Conservation (phyloP, 1,140 invertebrate species). For the Bombus sibiricus region DNA sequence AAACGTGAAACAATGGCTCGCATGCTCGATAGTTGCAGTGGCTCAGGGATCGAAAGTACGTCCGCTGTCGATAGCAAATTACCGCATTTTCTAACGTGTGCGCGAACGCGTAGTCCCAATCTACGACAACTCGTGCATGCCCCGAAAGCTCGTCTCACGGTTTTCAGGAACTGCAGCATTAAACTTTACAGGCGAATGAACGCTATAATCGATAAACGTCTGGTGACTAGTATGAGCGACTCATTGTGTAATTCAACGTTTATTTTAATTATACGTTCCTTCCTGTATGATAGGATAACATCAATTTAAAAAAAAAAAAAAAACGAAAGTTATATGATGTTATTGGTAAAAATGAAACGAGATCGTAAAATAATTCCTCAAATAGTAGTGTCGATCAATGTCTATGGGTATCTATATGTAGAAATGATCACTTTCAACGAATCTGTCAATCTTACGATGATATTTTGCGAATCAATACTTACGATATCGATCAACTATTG, state of each 20-base stretch:
- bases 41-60: conserved; percentile 45
- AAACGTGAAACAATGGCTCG: conserved; percentile 58
- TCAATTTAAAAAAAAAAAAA: no score
- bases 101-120: conserved; percentile 26
- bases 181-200: neutral
- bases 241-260: neutral
- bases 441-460: neutral
- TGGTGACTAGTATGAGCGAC: no score
- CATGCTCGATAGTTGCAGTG: conserved; percentile 36
- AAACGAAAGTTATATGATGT: neutral
- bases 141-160: neutral
- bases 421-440: neutral
- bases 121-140: neutral
- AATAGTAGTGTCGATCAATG: neutral
- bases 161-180: neutral
- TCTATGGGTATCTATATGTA: neutral
- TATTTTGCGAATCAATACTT: neutral
- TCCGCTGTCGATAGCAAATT: conserved; percentile 52
- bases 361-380: no score
- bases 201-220: neutral
- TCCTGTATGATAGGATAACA: no score
- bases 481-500: neutral
- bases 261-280: neutral
- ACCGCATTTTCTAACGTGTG: conserved; percentile 16
- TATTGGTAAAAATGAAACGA: no score